These are phyloP conservation scores for Leucoma salicis DNA, from an alignment of 2,888 invertebrate species.

Conservation along the genomic window DNA sequence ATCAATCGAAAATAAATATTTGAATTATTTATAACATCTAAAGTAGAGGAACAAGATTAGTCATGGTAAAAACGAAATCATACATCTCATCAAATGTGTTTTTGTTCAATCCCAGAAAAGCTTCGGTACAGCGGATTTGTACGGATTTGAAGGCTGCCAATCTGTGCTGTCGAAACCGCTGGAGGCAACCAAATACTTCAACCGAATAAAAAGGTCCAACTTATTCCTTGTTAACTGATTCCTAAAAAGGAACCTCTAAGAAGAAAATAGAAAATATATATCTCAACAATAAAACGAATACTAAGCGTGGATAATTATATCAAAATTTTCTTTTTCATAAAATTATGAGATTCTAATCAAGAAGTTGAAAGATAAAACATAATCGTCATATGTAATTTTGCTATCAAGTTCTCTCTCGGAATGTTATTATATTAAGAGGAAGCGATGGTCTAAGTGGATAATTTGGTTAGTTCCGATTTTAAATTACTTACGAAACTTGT, in stretches of 20 bases:
- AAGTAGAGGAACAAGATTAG: not conserved
- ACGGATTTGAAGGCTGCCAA: constrained; percentile 70
- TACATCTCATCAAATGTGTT: constrained; percentile 60
- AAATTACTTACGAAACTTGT: constrained; percentile 21
- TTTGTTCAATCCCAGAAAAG: constrained; percentile 52
- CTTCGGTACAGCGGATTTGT: constrained; percentile 62
- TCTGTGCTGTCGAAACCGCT: constrained; percentile 59
- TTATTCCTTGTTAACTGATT: constrained; percentile 68
- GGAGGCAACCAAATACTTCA: constrained; percentile 61
- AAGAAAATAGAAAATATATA: constrained; percentile 33
- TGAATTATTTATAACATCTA: not conserved
- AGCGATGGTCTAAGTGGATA: constrained; percentile 17
- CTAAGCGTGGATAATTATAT: too few relatives aligned
- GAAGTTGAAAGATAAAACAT: too few relatives aligned
- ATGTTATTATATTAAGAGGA: too few relatives aligned
- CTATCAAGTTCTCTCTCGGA: too few relatives aligned
- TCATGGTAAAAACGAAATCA: not conserved
- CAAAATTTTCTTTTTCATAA: too few relatives aligned
- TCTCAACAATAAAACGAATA: too few relatives aligned
- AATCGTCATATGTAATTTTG: too few relatives aligned
- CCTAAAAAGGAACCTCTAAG: constrained; percentile 44
- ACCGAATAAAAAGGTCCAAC: constrained; percentile 61
- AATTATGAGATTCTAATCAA: too few relatives aligned
- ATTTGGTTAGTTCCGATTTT: constrained; percentile 17
- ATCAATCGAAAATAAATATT: not conserved